Evolutionary conservation across 2,113 vertebrate genomes (phyloP).

Genomic region (Typhlomys cinereus): DNA sequence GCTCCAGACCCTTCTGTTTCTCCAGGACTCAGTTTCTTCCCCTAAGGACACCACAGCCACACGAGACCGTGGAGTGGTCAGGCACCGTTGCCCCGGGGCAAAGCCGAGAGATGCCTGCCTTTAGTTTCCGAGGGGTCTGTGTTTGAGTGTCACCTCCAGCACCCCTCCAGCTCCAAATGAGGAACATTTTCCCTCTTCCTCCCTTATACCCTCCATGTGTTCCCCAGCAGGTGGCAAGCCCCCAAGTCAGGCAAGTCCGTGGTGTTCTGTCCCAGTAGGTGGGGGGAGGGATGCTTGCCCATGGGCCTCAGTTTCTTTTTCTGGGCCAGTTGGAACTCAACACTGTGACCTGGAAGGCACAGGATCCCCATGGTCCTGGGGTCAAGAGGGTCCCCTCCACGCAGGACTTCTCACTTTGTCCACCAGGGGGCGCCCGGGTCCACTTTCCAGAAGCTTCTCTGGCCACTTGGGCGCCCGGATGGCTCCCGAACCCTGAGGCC

Average conservation of each 20-base stretch:
- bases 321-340: background rate
- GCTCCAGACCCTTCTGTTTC: no score
- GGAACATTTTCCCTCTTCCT: background rate
- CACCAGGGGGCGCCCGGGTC: constrained; percentile 18
- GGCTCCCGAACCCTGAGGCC: no score
- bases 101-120: background rate
- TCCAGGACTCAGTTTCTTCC: no score
- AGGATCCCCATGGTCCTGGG: background rate
- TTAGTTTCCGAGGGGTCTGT: background rate
- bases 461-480: background rate
- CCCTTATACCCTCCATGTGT: background rate
- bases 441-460: accelerated
- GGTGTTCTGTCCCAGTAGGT: no score
- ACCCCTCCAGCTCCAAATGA: background rate
- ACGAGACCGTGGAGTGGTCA: background rate
- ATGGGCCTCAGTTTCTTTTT: background rate
- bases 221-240: background rate
- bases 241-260: background rate
- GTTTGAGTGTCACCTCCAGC: no score
- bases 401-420: background rate
- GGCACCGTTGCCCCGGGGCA: no score
- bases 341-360: background rate
- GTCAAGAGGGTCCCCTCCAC: background rate
- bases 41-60: background rate
- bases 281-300: background rate